A percentile compares a stretch with the other conserved stretches of the same genome.
These are phyloP conservation scores for Tachina grossa DNA, from an alignment of 2,888 invertebrate genomes.

Conservation along the genomic window DNA sequence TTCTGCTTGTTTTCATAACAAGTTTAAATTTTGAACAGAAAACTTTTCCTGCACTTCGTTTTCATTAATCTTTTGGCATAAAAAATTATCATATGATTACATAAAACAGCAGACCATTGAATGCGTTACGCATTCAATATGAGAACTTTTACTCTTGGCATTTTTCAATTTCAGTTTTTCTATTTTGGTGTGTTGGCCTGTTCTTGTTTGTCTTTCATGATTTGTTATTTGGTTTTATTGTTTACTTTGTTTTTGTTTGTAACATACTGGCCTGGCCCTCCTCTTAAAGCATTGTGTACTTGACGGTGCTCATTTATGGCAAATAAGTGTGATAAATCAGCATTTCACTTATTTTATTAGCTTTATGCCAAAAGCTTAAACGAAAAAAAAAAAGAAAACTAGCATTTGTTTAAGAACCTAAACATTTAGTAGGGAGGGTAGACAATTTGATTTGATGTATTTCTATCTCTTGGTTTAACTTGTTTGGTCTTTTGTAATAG, in stretches of 20 bases:
- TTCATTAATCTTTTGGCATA: slow-evolving; percentile 45
- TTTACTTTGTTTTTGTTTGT: too few relatives aligned
- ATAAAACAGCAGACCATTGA: slow-evolving; percentile 28
- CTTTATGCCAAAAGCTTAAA: slow-evolving; percentile 4
- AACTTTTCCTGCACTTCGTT: slow-evolving; percentile 17
- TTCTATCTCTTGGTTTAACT: slow-evolving; percentile 16
- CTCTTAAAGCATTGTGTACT: slow-evolving; percentile 15
- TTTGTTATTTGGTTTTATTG: too few relatives aligned
- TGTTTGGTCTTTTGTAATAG: slow-evolving; percentile 13
- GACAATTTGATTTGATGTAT: slow-evolving; percentile 44
- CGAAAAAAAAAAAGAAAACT: background rate
- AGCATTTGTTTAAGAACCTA: background rate
- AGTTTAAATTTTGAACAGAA: slow-evolving; percentile 20
- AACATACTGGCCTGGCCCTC: background rate
- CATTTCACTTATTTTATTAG: slow-evolving; percentile 8
- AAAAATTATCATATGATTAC: slow-evolving; percentile 34
- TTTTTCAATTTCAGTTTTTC: slow-evolving; percentile 6
- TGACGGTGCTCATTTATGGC: slow-evolving; percentile 48
- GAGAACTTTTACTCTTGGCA: slow-evolving; percentile 47
- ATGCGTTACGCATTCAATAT: slow-evolving; percentile 61
- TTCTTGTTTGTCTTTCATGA: slow-evolving; percentile 6
- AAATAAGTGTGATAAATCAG: slow-evolving; percentile 67
- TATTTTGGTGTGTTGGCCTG: background rate
- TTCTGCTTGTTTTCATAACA: background rate
- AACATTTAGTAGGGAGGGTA: slow-evolving; percentile 23